Percentiles rank a stretch among this genome's conserved stretches.
These are phyloP conservation scores for Chaenocephalus aceratus DNA, from an alignment of 2,113 vertebrate species.

Conservation along the genomic window DNA sequence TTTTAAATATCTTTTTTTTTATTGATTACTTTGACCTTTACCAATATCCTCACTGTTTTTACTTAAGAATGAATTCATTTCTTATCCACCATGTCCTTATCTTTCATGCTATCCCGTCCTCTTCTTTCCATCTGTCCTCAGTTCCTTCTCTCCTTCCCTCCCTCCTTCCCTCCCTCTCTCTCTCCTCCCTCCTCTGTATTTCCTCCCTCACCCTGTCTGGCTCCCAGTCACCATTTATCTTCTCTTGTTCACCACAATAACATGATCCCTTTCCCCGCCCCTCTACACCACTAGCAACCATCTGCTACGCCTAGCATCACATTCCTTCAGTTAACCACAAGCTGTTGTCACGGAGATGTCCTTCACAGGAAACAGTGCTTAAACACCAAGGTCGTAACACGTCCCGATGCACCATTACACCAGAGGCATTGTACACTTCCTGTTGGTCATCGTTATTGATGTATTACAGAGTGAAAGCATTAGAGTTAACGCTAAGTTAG, in stretches of 20 bases:
- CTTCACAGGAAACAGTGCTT: slow-evolving; percentile 14
- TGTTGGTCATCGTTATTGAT: background rate
- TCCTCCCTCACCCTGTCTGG: slow-evolving; percentile 8
- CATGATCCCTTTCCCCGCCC: slow-evolving; percentile 11
- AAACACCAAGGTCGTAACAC: slow-evolving; percentile 12
- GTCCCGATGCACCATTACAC: background rate
- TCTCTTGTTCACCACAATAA: slow-evolving; percentile 24
- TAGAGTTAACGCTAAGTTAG: background rate
- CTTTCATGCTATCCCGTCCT: background rate
- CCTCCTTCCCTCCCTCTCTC: no score
- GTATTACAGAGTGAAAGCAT: background rate
- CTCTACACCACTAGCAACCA: slow-evolving; percentile 11
- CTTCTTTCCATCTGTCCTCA: slow-evolving; percentile 16
- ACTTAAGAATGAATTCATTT: background rate
- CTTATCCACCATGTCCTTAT: background rate
- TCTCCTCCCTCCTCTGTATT: background rate
- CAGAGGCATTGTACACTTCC: background rate
- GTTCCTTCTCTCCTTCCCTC: background rate
- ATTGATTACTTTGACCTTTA: background rate
- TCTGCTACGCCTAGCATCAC: slow-evolving; percentile 23
- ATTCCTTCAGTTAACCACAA: slow-evolving; percentile 21
- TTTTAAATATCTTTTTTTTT: background rate
- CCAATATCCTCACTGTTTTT: background rate
- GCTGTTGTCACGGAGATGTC: slow-evolving; percentile 10
- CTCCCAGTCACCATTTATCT: background rate